Evolutionary conservation across 1,140 invertebrate species (phyloP), one percentile per base, ranked within the genome.

Genomic region (Drosophila santomea): DNA sequence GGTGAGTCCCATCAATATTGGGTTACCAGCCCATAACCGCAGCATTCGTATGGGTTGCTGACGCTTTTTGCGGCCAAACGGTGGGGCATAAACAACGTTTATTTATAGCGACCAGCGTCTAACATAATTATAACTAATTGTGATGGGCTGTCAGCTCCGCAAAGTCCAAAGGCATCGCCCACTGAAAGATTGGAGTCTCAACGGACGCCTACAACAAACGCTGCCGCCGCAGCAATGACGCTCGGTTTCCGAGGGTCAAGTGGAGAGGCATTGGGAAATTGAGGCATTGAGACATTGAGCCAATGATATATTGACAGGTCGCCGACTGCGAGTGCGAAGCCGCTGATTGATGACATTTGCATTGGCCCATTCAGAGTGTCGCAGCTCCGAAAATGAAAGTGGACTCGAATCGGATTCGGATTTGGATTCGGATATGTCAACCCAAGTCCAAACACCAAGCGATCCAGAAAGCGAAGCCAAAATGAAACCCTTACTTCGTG

Each of bases 81-180:
- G 14, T 23, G 43, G 10, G 64, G 10, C 67, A 48, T 63, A 74
- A 62, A 62, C 52, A 57, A 45, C 15, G 47, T 56, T 81, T 79
- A 67, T 79, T 79, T 75, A 77, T 69, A 76, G 75, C 74, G 56
- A 43, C 56, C 44, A 52, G 57, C 59, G 77, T 47, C 74, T 71
- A 71, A 72, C 68, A 79, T 88, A 89, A 88, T 86, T 89, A 89
- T 74, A 83, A 89, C 84, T 83, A 88, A 88, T 88, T 88, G 79
- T 83, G 69, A 58, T 66, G 51, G 48, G 61, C 64, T 76, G 77
- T 68, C 79, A 78, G 77, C 52, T 61, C 39, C 48, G 32, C 20
- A 64, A 52, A 50, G 47, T 50, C 52, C 78, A 81, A 77, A 77
- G 66, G 61, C 52, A 62, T 61, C 79, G 79, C 78, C 78, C 74